These are phyloP conservation scores for Mormyrus hasselquistii DNA, from an alignment of 2,797 vertebrate species.

Conservation along the genomic window DNA sequence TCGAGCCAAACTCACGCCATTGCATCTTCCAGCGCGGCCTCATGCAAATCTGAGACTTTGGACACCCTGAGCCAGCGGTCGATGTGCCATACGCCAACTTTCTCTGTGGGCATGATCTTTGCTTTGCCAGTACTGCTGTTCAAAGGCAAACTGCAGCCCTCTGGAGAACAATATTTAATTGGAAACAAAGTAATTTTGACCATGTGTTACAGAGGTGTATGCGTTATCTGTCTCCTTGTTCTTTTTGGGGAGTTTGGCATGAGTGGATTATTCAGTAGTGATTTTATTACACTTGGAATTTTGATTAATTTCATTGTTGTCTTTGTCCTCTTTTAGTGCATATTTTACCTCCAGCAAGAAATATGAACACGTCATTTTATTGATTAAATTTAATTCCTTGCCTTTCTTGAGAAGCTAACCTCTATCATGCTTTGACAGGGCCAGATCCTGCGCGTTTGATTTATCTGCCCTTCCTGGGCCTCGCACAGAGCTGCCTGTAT, in stretches of 20 bases:
- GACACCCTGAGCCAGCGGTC: background rate
- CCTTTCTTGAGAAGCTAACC: slow-evolving; percentile 37
- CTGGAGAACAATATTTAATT: slow-evolving; percentile 43
- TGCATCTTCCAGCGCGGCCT: background rate
- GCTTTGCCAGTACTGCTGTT: background rate
- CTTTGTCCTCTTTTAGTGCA: slow-evolving; percentile 25
- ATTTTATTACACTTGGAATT: slow-evolving; percentile 37
- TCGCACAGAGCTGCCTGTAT: slow-evolving; percentile 42
- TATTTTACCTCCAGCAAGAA: slow-evolving; percentile 12
- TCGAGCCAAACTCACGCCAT: background rate
- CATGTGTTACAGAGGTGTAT: slow-evolving; percentile 38
- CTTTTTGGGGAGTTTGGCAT: slow-evolving; percentile 19
- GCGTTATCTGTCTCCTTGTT: slow-evolving; percentile 10
- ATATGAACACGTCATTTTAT: slow-evolving; percentile 17
- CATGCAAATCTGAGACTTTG: background rate
- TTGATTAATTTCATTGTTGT: slow-evolving; percentile 30
- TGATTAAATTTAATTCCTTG: slow-evolving; percentile 28
- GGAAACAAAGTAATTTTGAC: slow-evolving; percentile 57
- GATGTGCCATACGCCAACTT: background rate
- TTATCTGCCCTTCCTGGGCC: slow-evolving; percentile 27
- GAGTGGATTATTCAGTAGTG: slow-evolving; percentile 43
- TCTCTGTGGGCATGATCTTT: background rate
- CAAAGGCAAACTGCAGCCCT: background rate
- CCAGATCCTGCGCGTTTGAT: slow-evolving; percentile 9
- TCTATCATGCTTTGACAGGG: slow-evolving; percentile 16